Conservation (phyloP, 2,797 vertebrate species). For the Nasua narica region DNA sequence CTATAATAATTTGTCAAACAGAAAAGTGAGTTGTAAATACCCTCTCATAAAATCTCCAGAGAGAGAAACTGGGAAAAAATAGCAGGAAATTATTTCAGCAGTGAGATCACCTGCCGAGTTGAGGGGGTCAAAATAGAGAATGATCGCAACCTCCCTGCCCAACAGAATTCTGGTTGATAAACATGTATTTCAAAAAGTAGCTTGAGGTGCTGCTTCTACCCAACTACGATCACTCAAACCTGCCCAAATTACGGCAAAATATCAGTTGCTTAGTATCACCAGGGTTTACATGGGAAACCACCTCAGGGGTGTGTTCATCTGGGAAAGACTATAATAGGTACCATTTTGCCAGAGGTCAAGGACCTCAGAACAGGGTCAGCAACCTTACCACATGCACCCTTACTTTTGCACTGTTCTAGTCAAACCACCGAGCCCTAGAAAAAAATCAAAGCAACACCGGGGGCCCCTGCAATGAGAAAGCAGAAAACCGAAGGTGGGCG, state of each 20-base stretch:
- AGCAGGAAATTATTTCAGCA: conserved; percentile 61
- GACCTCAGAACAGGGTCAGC: background rate
- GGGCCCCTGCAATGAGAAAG: background rate
- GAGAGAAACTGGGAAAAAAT: conserved; percentile 25
- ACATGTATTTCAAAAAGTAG: background rate
- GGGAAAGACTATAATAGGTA: background rate
- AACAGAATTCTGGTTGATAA: conserved; percentile 15
- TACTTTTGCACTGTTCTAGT: background rate
- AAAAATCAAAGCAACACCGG: background rate
- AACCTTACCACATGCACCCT: background rate
- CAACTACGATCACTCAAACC: background rate
- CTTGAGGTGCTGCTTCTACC: conserved; percentile 1
- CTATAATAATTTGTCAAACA: conserved; percentile 1
- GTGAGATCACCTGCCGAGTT: background rate
- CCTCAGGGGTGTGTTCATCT: background rate
- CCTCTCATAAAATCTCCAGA: conserved; percentile 48
- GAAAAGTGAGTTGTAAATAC: conserved; percentile 34
- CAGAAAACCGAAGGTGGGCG: background rate
- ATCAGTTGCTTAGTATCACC: background rate
- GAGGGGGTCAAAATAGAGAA: background rate
- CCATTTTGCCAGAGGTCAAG: background rate
- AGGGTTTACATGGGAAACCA: background rate
- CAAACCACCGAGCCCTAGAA: background rate
- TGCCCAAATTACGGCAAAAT: conserved; percentile 10
- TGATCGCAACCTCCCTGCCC: background rate